Evolutionary conservation across 1,140 invertebrate species (phyloP), one percentile per base, ranked within the genome.

Genomic region (Sarcophaga peregrina): DNA sequence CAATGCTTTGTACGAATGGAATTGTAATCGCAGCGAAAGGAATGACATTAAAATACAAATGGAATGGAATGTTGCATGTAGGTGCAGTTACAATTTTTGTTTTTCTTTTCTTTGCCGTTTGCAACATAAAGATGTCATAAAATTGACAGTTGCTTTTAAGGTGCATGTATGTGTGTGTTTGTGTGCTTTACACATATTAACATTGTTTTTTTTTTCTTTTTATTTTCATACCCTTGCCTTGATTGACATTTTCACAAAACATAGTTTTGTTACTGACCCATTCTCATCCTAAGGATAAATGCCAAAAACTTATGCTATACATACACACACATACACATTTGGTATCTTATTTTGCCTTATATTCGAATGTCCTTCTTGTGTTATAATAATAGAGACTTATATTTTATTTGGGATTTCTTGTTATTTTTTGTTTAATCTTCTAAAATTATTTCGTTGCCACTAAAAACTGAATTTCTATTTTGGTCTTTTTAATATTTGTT

Each of bases 161-260:
- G n/a, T 68, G 20, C n/a, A 68, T 68, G 17, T 5, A 20, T 8
- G 20, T 68, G 13, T 58, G 15, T 68, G n/a, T 68, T 68, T 68
- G 20, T 15, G 52, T 58, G 52, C 11, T 58, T 15, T n/a, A n/a
- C n/a, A n/a, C n/a, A n/a, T n/a, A n/a, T n/a, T n/a, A n/a, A n/a
- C n/a, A n/a, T n/a, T n/a, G n/a, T n/a, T n/a, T n/a, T n/a, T n/a
- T n/a, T 37, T 37, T 37, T 37, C 1, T 37, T 37, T 37, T 37
- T 37, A 37, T 37, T 2, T 37, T 37, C 25, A 37, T 37, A 37
- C 25, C 25, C 25, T 37, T 37, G 25, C 25, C 82, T 88, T 88
- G 87, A 88, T 88, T 88, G 87, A 88, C 87, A 88, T 88, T 88
- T 88, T 87, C 86, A 88, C 87, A 88, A n/a, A n/a, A n/a, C n/a